A percentile compares a stretch with the other conserved stretches of the same genome.
These are phyloP conservation scores for Ochropleura leucogaster DNA, from an alignment of 2,888 invertebrate genomes.

Conservation along the genomic window DNA sequence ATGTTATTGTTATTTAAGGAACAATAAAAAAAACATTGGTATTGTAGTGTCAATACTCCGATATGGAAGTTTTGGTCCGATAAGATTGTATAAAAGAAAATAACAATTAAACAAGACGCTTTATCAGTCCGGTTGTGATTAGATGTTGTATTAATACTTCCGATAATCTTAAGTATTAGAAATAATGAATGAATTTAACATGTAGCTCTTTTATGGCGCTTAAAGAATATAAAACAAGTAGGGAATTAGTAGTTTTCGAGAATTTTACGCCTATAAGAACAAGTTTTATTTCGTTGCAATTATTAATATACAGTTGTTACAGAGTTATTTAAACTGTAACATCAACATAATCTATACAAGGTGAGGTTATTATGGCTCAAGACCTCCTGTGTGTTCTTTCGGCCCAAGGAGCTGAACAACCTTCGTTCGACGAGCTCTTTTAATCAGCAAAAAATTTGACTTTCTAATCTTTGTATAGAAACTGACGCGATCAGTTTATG, in stretches of 20 bases:
- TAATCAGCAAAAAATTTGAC: too few relatives aligned
- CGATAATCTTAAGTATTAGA: background rate
- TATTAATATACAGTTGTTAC: too few relatives aligned
- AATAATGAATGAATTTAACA: conserved; percentile 17
- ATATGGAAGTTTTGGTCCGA: conserved; percentile 28
- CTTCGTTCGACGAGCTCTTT: too few relatives aligned
- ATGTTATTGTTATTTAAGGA: background rate
- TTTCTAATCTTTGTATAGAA: too few relatives aligned
- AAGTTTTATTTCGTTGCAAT: too few relatives aligned
- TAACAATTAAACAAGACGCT: background rate
- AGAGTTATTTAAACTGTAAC: too few relatives aligned
- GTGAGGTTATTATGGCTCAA: too few relatives aligned
- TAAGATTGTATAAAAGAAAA: conserved; percentile 32
- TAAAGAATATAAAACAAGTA: background rate
- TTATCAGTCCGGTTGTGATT: conserved; percentile 17
- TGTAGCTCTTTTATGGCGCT: background rate
- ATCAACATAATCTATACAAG: too few relatives aligned
- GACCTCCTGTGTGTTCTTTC: too few relatives aligned
- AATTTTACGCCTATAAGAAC: too few relatives aligned
- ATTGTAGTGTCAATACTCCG: conserved; percentile 3
- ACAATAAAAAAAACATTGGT: conserved; percentile 10
- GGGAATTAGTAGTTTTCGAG: background rate
- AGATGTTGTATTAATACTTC: conserved; percentile 9
- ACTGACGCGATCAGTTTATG: too few relatives aligned
- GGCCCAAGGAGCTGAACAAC: too few relatives aligned